Evolutionary conservation across 2,797 vertebrate species (phyloP), one percentile per base, ranked within the genome.

Genomic region (Megalops cyprinoides): DNA sequence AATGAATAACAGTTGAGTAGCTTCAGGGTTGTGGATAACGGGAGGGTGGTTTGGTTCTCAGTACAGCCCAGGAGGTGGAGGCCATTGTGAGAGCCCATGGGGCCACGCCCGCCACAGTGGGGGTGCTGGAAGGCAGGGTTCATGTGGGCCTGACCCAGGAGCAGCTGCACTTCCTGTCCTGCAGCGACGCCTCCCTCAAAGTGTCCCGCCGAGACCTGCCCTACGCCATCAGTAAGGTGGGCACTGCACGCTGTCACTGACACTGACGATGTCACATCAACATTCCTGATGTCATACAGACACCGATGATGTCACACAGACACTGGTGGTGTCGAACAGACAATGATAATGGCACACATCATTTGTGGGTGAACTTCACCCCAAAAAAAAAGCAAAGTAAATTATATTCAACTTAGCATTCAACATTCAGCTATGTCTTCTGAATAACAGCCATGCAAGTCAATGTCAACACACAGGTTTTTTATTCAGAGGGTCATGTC

Each of bases 131-230:
- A 34, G 93, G 93, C 34, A 85, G 1, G n/a, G 85, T 94, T 49
- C 91, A 90, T 0, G 88, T 94, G 39, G 93, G 93, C 42, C 89
- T 94, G 74, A 69, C 83, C 12, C 82, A 90, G 0, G 74, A 90
- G 71, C 87, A 94, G 20, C 88, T 94, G 0, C 77, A 90, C 67
- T 87, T 90, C 71, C 83, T 94, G 86, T 91, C 93, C 62, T 87
- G 82, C 77, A 84, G 34, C 77, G 14, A 6, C 7, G n/a, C 69
- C 56, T 37, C 56, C 37, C 80, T 94, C 78, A 96, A 96, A 81
- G 92, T 95, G 82, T 98, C 97, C 79, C 95, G 94, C 4, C 94
- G 96, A 77, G 97, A 98, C 87, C 88, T 98, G 58, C 95, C 97
- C 37, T 97, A 95, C 0, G 86, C 93, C 49, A 87, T 96, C 74